Evolutionary conservation across 1,140 invertebrate genomes (phyloP).

Genomic region (Leptopilina clavipes): DNA sequence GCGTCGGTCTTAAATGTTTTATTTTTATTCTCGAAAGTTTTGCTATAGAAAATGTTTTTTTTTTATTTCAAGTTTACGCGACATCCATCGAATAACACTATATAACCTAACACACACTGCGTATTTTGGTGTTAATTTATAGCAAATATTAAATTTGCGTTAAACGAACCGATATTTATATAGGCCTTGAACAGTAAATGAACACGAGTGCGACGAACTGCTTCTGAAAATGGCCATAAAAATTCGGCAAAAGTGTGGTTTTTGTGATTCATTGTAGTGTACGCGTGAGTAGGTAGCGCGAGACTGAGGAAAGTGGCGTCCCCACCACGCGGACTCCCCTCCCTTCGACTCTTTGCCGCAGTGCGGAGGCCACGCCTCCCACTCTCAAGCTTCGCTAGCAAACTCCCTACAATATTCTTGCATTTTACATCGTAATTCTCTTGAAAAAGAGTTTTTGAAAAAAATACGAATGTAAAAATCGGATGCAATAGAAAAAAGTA

Average conservation of each 20-base stretch:
- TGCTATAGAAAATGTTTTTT: not conserved
- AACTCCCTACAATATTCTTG: too few relatives aligned
- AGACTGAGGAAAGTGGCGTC: too few relatives aligned
- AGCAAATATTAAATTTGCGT: constrained; percentile 5
- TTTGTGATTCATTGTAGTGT: too few relatives aligned
- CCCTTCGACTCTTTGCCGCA: too few relatives aligned
- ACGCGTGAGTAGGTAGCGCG: too few relatives aligned
- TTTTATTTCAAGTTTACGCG: constrained; percentile 31
- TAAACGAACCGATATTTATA: constrained; percentile 11
- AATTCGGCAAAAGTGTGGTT: not conserved
- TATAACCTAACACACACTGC: constrained; percentile 41
- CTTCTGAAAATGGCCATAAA: constrained; percentile 20
- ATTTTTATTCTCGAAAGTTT: not conserved
- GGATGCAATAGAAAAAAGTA: not conserved
- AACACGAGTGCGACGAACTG: constrained; percentile 47
- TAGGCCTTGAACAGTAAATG: constrained; percentile 57
- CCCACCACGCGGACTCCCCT: too few relatives aligned
- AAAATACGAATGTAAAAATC: constrained; percentile 42
- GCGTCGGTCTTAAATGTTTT: not conserved
- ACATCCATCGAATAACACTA: constrained; percentile 51
- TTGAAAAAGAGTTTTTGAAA: constrained; percentile 36
- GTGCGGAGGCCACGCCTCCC: too few relatives aligned
- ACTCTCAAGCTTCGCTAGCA: too few relatives aligned
- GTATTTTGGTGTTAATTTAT: constrained; percentile 27
- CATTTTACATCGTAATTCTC: too few relatives aligned